Evolutionary conservation across 1,140 invertebrate genomes (phyloP), one percentile per base, ranked within the genome.

Genomic region (Bradynema listronoti): DNA sequence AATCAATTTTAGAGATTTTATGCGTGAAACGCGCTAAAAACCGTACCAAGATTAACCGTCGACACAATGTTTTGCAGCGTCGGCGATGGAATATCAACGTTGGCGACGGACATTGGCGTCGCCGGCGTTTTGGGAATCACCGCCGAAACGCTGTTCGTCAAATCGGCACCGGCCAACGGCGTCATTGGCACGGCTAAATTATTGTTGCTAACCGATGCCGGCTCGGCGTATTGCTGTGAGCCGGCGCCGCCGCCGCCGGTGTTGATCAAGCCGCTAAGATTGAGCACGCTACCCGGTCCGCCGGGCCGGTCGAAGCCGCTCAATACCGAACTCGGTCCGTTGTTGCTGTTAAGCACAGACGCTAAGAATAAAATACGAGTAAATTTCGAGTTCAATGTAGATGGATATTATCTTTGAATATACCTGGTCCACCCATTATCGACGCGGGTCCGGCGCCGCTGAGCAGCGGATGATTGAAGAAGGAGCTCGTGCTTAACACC

Each of bases 51-150:
- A 65, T 78, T 77, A 22, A 77, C 76, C n/a, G 74, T 77, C 7
- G 71, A 75, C 14, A 77, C 74, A 58, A 77, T 78, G 53, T 77
- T 77, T 56, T 77, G 74, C 19, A 77, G 61, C 0, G 65, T 66
- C 7, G 74, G 74, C 32, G 63, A 60, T 1, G 74, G 74, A 9
- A 75, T 57, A 29, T 68, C 66, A 43, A 65, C 45, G n/a, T 25
- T n/a, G n/a, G n/a, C n/a, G n/a, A n/a, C 45, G 32, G 65, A 56
- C 51, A 69, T 62, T 30, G 67, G 67, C 16, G 67, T 69, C 6
- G 69, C 64, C 2, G 67, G 67, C 19, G 68, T 71, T 29, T 57
- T 42, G 5, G 58, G n/a, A 1, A 65, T 63, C 16, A n/a, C n/a
- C n/a, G n/a, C n/a, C n/a, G n/a, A n/a, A n/a, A n/a, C n/a, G n/a